These are phyloP conservation scores for Ormia ochracea DNA, from an alignment of 2,888 invertebrate genomes.

Conservation along the genomic window DNA sequence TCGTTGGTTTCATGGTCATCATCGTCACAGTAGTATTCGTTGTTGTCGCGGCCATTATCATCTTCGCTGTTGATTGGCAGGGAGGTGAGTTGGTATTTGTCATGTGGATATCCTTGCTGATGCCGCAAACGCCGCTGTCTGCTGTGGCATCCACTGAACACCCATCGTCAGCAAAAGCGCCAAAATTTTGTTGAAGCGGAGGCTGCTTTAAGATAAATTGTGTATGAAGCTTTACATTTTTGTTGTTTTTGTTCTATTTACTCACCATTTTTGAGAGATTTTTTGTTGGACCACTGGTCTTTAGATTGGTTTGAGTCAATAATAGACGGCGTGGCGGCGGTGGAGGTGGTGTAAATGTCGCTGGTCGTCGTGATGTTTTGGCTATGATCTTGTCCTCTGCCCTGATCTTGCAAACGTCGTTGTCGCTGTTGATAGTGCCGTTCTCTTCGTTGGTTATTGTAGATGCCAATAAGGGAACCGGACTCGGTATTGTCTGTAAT, in stretches of 20 bases:
- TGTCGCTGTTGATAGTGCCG: constrained; percentile 76
- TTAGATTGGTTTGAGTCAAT: constrained; percentile 74
- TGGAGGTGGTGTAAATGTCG: constrained; percentile 71
- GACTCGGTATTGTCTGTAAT: constrained; percentile 75
- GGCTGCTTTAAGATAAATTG: constrained; percentile 56
- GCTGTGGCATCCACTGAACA: constrained; percentile 74
- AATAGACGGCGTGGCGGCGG: constrained; percentile 76
- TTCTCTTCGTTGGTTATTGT: constrained; percentile 79
- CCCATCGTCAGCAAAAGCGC: constrained; percentile 78
- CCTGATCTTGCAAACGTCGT: constrained; percentile 65
- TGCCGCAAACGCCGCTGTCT: constrained; percentile 76
- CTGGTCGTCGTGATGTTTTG: constrained; percentile 67
- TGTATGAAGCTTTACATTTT: neutral
- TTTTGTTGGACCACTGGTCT: constrained; percentile 64
- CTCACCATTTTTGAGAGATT: constrained; percentile 66
- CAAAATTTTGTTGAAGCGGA: constrained; percentile 73
- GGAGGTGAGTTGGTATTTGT: constrained; percentile 63
- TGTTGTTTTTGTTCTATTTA: neutral
- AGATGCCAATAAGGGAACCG: constrained; percentile 80
- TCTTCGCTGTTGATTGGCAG: constrained; percentile 66
- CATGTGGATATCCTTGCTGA: constrained; percentile 59
- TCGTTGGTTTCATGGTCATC: constrained; percentile 63
- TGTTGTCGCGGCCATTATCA: constrained; percentile 56
- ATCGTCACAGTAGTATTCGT: constrained; percentile 40
- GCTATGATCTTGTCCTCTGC: constrained; percentile 55